Conservation (phyloP, 2,888 invertebrate species). For the Drosophila silvestris region DNA sequence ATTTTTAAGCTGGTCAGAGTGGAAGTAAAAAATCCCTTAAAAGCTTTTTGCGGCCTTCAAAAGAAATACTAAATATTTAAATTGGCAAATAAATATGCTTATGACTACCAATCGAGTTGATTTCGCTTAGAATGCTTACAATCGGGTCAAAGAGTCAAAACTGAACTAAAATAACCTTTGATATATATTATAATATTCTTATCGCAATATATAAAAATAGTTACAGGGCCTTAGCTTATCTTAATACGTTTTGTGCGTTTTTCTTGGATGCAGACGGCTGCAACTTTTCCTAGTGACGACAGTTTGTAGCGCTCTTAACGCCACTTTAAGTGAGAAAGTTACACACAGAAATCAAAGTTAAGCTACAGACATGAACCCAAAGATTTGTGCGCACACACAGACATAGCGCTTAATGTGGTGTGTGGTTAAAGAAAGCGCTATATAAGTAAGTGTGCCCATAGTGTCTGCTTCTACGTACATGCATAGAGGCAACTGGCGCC, state of each 20-base stretch:
- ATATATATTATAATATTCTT: background rate
- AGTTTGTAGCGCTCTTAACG: constrained; percentile 60
- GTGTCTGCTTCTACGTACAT: background rate
- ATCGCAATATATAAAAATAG: too few relatives aligned
- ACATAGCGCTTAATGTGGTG: constrained; percentile 31
- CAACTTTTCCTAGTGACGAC: constrained; percentile 40
- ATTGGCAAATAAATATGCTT: constrained; percentile 27
- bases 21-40: constrained; percentile 57
- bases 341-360: constrained; percentile 63
- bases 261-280: constrained; percentile 15
- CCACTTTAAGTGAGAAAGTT: constrained; percentile 73
- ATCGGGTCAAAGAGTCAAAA: too few relatives aligned
- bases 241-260: constrained; percentile 17
- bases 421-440: constrained; percentile 47
- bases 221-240: background rate
- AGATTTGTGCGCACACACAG: constrained; percentile 22
- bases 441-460: constrained; percentile 39
- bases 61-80: constrained; percentile 60
- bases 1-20: constrained; percentile 49
- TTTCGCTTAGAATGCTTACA: background rate
- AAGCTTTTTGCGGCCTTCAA: constrained; percentile 42
- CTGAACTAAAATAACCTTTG: background rate
- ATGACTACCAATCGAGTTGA: constrained; percentile 13
- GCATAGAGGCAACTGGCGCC: constrained; percentile 24
- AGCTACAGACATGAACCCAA: constrained; percentile 54